Percentiles rank a stretch among this genome's conserved stretches.
Evolutionary conservation across 2,888 invertebrate genomes (phyloP).

Genomic region (Alentia gelatinosa): DNA sequence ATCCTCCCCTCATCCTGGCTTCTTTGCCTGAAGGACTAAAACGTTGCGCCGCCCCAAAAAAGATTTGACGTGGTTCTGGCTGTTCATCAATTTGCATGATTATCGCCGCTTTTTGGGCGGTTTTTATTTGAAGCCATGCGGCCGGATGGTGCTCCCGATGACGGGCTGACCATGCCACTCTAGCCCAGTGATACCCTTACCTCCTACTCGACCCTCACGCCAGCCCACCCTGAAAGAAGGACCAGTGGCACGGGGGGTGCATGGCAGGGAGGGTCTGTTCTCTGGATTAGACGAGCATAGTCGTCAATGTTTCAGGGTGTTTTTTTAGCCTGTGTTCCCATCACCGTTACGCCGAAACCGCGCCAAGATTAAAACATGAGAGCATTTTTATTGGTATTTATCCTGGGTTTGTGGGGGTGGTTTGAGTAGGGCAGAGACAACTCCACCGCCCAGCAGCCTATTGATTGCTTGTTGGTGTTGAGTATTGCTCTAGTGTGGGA

Average conservation of each 20-base stretch:
- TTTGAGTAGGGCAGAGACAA: background rate
- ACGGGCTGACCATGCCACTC: background rate
- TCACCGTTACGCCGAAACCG: background rate
- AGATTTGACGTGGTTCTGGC: background rate
- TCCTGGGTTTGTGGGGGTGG: background rate
- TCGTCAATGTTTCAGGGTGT: background rate
- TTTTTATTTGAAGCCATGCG: background rate
- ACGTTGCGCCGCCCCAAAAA: background rate
- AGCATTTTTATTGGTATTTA: constrained; percentile 16
- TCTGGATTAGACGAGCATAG: background rate
- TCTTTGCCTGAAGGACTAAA: background rate
- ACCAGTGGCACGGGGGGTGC: background rate
- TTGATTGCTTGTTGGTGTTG: no score
- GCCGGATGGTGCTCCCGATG: background rate
- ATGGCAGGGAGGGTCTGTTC: background rate
- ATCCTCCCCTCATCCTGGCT: background rate
- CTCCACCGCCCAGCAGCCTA: background rate
- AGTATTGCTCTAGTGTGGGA: no score
- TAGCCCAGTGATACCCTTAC: background rate
- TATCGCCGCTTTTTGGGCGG: background rate
- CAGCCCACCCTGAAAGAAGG: no score
- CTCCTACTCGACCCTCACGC: no score
- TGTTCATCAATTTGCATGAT: constrained; percentile 22
- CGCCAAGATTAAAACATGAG: background rate
- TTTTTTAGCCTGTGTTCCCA: background rate